Evolutionary conservation across 30 jellyfish, hydroid and myxozoan genomes (phyloP).

Genomic region (Aurelia aurita): DNA sequence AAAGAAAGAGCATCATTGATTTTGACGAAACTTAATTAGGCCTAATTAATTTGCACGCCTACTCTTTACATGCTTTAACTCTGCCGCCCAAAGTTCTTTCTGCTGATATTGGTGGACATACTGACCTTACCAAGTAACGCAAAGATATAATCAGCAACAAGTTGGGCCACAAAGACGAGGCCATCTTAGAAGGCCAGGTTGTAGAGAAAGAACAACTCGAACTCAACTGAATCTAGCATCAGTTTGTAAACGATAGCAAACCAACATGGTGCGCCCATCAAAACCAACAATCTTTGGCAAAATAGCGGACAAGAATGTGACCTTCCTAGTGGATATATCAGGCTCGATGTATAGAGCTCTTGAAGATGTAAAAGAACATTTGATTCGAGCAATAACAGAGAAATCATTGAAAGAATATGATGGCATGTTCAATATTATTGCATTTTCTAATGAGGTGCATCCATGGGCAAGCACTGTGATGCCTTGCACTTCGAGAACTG

Average conservation of each 20-base stretch:
- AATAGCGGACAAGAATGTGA: conserved; percentile 54
- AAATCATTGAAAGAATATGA: conserved; percentile 26
- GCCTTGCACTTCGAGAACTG: conserved; percentile 66
- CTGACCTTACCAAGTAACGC: no score
- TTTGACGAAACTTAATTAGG: no score
- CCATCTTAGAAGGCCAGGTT: no score
- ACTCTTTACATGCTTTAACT: no score
- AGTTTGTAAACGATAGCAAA: not conserved
- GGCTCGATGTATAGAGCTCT: conserved; percentile 75
- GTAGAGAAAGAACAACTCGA: no score
- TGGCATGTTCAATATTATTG: conserved; percentile 64
- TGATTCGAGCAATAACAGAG: conserved; percentile 28
- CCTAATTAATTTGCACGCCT: no score
- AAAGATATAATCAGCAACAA: no score
- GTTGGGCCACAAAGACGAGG: no score
- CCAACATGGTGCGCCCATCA: not conserved
- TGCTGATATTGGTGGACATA: no score
- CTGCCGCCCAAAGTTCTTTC: no score
- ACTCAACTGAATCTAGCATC: not conserved
- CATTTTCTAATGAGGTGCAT: conserved; percentile 56
- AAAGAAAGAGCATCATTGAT: no score
- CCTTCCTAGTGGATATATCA: conserved; percentile 70
- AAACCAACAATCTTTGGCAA: conserved; percentile 29
- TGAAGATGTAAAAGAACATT: conserved; percentile 58
- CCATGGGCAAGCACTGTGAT: conserved; percentile 68